Conservation (phyloP, 2,113 vertebrate genomes). For the Euleptes europaea region DNA sequence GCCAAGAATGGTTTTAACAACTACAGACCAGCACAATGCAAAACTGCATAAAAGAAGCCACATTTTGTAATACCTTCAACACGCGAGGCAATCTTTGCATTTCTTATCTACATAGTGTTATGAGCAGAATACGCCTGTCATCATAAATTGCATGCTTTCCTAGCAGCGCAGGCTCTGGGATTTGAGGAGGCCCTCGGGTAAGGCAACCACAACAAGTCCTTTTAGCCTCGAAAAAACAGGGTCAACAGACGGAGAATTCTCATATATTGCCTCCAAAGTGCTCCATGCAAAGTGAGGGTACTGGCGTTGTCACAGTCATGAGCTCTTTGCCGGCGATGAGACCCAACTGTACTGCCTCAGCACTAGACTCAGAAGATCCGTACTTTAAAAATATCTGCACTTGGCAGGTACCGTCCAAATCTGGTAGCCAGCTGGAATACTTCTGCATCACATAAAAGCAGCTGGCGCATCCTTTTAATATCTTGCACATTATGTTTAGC, state of each 20-base stretch:
- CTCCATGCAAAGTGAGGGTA: too few relatives aligned
- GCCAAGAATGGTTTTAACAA: background rate
- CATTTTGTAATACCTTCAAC: background rate
- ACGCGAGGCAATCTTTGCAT: background rate
- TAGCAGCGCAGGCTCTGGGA: background rate
- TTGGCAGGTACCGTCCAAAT: background rate
- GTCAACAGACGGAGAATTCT: too few relatives aligned
- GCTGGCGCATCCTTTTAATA: background rate
- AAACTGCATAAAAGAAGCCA: conserved; percentile 13
- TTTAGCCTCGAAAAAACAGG: too few relatives aligned
- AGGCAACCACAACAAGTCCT: too few relatives aligned
- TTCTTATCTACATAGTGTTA: background rate
- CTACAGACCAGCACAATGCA: background rate
- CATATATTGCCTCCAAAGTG: too few relatives aligned
- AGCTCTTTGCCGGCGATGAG: too few relatives aligned
- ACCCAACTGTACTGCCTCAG: too few relatives aligned
- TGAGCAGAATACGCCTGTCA: background rate
- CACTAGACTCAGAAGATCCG: background rate
- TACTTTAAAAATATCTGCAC: background rate
- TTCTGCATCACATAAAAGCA: background rate
- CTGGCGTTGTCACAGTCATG: too few relatives aligned
- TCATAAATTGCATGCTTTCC: background rate
- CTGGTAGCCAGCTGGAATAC: background rate
- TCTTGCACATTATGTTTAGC: background rate
- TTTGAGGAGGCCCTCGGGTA: too few relatives aligned